Evolutionary conservation across 2,113 vertebrate species (phyloP).

Genomic region (Struthio camelus): DNA sequence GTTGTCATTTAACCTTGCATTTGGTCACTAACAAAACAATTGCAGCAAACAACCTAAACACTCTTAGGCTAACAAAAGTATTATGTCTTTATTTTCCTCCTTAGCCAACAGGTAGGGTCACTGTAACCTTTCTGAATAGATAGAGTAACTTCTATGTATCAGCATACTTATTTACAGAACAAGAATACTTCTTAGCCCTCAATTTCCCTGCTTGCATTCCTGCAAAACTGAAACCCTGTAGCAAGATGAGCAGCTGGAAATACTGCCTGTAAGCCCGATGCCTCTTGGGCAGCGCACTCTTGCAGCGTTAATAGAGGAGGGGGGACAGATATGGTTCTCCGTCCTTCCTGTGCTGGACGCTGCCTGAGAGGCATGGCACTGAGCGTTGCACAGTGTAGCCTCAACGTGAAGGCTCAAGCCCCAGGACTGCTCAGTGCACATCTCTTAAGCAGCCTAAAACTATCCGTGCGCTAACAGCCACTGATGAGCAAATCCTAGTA

Average conservation of each 20-base stretch:
- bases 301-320: not conserved
- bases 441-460: not conserved
- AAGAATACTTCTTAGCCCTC: not conserved
- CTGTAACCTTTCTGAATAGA: not conserved
- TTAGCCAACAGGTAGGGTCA: not conserved
- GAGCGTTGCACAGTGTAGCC: not conserved
- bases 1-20: not conserved
- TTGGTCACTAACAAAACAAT: not conserved
- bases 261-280: not conserved
- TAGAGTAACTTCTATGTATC: not conserved
- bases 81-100: not conserved
- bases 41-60: not conserved
- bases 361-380: fast-evolving
- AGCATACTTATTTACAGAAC: not conserved
- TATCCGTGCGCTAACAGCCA: not conserved
- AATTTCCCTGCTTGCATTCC: not conserved
- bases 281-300: not conserved
- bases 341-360: not conserved
- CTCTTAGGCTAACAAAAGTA: not conserved
- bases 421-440: not conserved
- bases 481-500: not conserved
- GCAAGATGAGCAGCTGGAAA: not conserved
- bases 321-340: not conserved
- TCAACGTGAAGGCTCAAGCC: not conserved
- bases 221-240: not conserved